These are phyloP conservation scores for Oreohelix idahoensis DNA, from an alignment of 1,140 invertebrate genomes.

Conservation along the genomic window DNA sequence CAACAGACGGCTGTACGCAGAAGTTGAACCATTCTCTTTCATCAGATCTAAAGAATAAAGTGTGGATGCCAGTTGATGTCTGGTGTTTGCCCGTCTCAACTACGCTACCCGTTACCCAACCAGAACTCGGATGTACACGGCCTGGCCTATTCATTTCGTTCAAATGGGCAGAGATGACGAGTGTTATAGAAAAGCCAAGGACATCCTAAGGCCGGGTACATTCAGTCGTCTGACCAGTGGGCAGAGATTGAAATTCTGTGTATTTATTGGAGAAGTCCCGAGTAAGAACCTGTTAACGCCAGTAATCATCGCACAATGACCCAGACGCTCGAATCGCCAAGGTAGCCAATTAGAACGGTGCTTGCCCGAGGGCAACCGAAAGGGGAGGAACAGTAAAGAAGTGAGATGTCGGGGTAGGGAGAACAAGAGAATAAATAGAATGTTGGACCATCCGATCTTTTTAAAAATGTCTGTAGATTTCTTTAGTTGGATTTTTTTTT, in stretches of 20 bases:
- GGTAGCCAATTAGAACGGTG: slow-evolving; percentile 28
- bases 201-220: background rate
- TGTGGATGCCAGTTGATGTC: no score
- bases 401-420: background rate
- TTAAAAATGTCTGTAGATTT: no score
- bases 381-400: background rate
- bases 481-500: no score
- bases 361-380: background rate
- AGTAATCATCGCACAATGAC: slow-evolving; percentile 27
- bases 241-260: background rate
- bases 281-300: slow-evolving; percentile 17
- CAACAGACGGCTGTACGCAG: no score
- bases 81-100: no score
- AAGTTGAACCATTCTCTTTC: no score
- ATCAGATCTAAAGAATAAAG: no score
- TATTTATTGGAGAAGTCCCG: background rate
- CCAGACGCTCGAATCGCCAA: slow-evolving; percentile 17
- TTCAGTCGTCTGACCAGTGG: background rate
- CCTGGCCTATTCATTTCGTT: no score
- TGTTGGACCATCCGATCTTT: no score
- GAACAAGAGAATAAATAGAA: slow-evolving; percentile 1
- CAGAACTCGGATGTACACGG: no score
- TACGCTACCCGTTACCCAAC: no score
- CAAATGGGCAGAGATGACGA: background rate
- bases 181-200: background rate